Evolutionary conservation across 2,797 vertebrate genomes (phyloP), one percentile per base, ranked within the genome.

Genomic region (Cyclopterus lumpus): DNA sequence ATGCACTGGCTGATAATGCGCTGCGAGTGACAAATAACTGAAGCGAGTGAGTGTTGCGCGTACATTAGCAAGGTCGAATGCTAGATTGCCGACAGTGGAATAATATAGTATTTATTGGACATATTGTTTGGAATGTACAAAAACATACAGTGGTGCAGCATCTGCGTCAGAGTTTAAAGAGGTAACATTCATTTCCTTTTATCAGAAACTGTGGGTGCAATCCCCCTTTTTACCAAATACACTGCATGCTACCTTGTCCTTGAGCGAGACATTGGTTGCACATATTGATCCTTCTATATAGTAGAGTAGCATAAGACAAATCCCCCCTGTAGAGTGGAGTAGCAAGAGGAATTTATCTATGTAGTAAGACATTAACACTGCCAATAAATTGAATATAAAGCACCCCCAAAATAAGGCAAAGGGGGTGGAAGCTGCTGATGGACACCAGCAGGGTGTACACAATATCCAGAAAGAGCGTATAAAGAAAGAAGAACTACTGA

Each of bases 201-300:
- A 58, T 53, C 20, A 9, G 8, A 28, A 24, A 55, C 20, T 2
- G 16, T 64, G 18, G 4, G 5, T 10, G 16, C 5, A 20, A 49
- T 59, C 32, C 49, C 1, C 7, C 6, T 38, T 63, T 77, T 63
- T 63, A 66, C 60, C 7, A 0, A 26, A 49, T 44, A 24, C 11
- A 44, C 7, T 0, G 8, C 5, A 9, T 24, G 20, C 34, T 44
- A 16, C 34, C 2, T 24, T 44, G 77, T 70, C 57, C 46, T 71
- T 65, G 55, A 63, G 71, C n/a, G 8, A 36, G 2, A 75, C 26
- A 65, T 42, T 44, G 20, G 42, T 26, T 65, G 11, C 38, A 68
- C 54, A 73, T 59, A 30, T 55, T 44, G 48, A 73, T 70, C 70
- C 11, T 42, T 18, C 69, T 36, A 32, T 8, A 54, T 26, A 71